Conservation (phyloP, 2,888 invertebrate genomes). For the Leptura quadrifasciata region DNA sequence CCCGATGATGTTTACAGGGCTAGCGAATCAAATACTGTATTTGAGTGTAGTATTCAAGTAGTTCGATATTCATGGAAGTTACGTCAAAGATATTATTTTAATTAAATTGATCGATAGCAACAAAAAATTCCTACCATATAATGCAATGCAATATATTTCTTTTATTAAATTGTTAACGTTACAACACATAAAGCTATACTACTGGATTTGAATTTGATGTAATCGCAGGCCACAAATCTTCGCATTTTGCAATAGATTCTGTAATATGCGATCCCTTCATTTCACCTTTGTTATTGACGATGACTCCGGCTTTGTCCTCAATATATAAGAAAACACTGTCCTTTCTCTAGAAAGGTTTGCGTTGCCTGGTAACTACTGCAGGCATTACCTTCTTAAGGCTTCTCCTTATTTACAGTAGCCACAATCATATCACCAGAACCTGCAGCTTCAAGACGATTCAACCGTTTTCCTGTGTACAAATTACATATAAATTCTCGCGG, state of each 20-base stretch:
- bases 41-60: no score
- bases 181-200: slow-evolving; percentile 89
- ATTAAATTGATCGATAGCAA: no score
- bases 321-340: slow-evolving; percentile 99
- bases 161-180: slow-evolving; percentile 19
- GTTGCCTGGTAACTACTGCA: slow-evolving; percentile 98
- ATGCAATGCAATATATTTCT: no score
- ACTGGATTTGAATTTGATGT: slow-evolving; percentile 99
- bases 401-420: slow-evolving; percentile 99
- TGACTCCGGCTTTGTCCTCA: slow-evolving; percentile 99
- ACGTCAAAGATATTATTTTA: no score
- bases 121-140: no score
- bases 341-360: slow-evolving; percentile 99
- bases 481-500: slow-evolving; percentile 99
- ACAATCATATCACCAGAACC: slow-evolving; percentile 99
- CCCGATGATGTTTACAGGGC: no score
- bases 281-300: slow-evolving; percentile 99
- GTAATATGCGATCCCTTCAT: slow-evolving; percentile 99
- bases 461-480: slow-evolving; percentile 98
- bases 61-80: no score
- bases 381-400: slow-evolving; percentile 99
- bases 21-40: no score
- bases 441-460: slow-evolving; percentile 98
- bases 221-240: slow-evolving; percentile 99
- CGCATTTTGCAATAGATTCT: slow-evolving; percentile 99